A percentile compares a stretch with the other conserved stretches of the same genome.
phyloP scores from a whole-genome alignment of 64 coral and sea anemone genomes.

The Stichodactyla mertensii region DNA sequence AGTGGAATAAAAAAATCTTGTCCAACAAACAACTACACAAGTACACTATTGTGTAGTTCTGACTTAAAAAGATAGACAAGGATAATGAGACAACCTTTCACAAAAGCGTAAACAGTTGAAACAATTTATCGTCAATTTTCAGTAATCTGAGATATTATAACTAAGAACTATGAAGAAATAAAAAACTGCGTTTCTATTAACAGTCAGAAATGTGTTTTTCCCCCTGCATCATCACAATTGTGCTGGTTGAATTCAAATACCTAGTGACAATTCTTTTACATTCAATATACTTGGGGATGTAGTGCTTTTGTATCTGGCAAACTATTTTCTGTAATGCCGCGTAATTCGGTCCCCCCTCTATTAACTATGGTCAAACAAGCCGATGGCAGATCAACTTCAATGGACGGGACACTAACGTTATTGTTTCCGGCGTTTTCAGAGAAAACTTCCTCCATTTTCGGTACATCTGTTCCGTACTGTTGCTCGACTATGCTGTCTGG shows the following conservation, averaged over 20 bases:
- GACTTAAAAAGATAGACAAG: background rate
- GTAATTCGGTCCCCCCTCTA: no score
- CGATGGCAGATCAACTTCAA: background rate
- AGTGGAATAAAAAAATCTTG: background rate
- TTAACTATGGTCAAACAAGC: background rate
- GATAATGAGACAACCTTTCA: background rate
- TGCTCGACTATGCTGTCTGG: background rate
- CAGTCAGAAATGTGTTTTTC: background rate
- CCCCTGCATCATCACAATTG: no score
- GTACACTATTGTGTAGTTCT: background rate
- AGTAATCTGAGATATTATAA: background rate
- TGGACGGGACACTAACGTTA: background rate
- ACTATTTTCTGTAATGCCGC: background rate
- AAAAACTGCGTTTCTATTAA: no score
- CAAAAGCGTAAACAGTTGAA: background rate
- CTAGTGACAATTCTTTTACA: background rate
- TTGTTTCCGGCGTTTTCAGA: background rate
- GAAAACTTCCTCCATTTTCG: background rate
- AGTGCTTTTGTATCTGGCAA: background rate
- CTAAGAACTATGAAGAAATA: no score
- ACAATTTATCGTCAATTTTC: background rate
- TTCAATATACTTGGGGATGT: background rate
- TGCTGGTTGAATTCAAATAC: background rate
- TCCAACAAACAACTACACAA: no score
- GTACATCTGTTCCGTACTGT: background rate